These are phyloP conservation scores for Rutilus rutilus DNA, from an alignment of 2,113 vertebrate species.

Conservation along the genomic window DNA sequence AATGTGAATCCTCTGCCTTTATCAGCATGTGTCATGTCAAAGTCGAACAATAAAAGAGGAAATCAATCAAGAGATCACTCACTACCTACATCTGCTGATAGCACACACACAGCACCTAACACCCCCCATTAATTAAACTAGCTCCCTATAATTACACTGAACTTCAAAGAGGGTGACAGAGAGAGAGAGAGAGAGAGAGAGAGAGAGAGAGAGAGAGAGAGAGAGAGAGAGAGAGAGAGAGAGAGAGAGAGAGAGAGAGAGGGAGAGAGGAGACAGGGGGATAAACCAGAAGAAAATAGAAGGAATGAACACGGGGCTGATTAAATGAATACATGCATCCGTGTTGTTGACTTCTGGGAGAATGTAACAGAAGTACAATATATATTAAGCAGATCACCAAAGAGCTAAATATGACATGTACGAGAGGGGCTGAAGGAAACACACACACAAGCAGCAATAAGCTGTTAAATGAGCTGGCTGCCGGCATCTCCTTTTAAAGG, in stretches of 20 bases:
- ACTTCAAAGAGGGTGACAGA: constrained; percentile 13
- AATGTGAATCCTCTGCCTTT: not conserved
- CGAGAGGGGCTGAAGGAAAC: not conserved
- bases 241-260: constrained; percentile 24
- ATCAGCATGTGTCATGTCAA: constrained; percentile 8
- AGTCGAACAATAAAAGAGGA: constrained; percentile 21
- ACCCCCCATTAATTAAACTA: constrained; percentile 50
- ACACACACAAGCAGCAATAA: constrained; percentile 39
- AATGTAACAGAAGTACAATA: constrained; percentile 24
- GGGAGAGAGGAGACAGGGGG: not conserved
- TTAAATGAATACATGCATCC: constrained; percentile 20
- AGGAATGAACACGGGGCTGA: not conserved
- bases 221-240: not conserved
- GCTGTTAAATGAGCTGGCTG: constrained; percentile 56
- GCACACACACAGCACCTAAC: constrained; percentile 52
- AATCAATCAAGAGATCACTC: constrained; percentile 34
- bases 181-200: constrained; percentile 11
- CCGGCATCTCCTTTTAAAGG: constrained; percentile 41
- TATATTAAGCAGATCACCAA: constrained; percentile 28
- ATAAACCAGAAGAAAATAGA: not conserved
- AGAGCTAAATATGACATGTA: constrained; percentile 33
- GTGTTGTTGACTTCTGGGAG: constrained; percentile 10
- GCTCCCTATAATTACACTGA: constrained; percentile 48
- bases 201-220: constrained; percentile 13
- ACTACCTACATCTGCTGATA: constrained; percentile 33